Evolutionary conservation across 2,113 vertebrate genomes (phyloP).

Genomic region (Nematolebias whitei): DNA sequence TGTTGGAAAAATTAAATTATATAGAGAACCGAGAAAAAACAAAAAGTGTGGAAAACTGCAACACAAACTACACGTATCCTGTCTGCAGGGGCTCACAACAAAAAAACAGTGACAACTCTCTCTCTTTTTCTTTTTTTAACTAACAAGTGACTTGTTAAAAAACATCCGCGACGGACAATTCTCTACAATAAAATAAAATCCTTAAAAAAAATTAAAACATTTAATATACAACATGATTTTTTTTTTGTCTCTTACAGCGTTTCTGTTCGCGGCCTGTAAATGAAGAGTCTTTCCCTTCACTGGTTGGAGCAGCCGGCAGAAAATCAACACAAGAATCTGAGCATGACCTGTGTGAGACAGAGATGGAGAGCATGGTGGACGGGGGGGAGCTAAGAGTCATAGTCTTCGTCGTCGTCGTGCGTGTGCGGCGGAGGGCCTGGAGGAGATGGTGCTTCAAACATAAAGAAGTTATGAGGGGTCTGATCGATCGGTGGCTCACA

Average conservation of each 20-base stretch:
- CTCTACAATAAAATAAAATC: conserved; percentile 77
- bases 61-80: conserved; percentile 57
- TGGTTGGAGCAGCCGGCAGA: conserved; percentile 41
- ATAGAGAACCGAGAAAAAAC: conserved; percentile 13
- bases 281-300: conserved; percentile 62
- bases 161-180: conserved; percentile 63
- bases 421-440: conserved; percentile 58
- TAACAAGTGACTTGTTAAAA: conserved; percentile 67
- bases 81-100: conserved; percentile 35
- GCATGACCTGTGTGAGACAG: conserved; percentile 43
- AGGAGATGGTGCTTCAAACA: conserved; percentile 65
- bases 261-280: conserved; percentile 17
- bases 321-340: conserved; percentile 60
- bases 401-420: conserved; percentile 85
- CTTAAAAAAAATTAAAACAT: conserved; percentile 72
- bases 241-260: conserved; percentile 20
- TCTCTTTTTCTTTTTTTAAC: conserved; percentile 4
- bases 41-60: conserved; percentile 30
- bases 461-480: conserved; percentile 71
- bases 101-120: conserved; percentile 39
- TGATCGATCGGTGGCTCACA: conserved; percentile 67
- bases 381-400: conserved; percentile 85
- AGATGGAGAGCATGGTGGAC: too few species aligned
- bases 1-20: conserved; percentile 31
- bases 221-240: conserved; percentile 67